A percentile compares a stretch with the other conserved stretches of the same genome.
These are phyloP conservation scores for Beris chalybata DNA, from an alignment of 2,888 invertebrate genomes.

Conservation along the genomic window DNA sequence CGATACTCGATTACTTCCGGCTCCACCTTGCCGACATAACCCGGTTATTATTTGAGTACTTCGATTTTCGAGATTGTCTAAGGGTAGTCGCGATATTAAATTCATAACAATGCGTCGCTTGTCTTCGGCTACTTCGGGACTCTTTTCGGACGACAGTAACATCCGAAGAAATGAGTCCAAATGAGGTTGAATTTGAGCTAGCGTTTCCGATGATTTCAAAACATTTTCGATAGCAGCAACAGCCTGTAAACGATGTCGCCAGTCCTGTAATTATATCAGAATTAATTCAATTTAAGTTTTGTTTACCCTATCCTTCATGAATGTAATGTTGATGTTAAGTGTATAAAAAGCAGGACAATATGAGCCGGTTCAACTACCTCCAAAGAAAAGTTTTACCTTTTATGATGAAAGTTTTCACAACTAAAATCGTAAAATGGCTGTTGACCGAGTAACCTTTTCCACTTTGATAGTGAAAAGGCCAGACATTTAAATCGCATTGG, in stretches of 20 bases:
- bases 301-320: neutral
- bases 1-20: slow-evolving; percentile 55
- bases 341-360: too few species aligned
- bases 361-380: too few species aligned
- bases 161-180: slow-evolving; percentile 66
- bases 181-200: slow-evolving; percentile 62
- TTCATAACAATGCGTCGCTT: slow-evolving; percentile 53
- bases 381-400: neutral
- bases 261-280: slow-evolving; percentile 47
- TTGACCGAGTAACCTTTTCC: slow-evolving; percentile 41
- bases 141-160: slow-evolving; percentile 66
- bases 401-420: slow-evolving; percentile 32
- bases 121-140: slow-evolving; percentile 54
- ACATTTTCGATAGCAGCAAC: slow-evolving; percentile 50
- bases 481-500: too few species aligned
- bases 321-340: too few species aligned
- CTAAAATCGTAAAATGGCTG: slow-evolving; percentile 35
- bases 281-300: neutral
- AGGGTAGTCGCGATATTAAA: slow-evolving; percentile 53
- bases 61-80: slow-evolving; percentile 55
- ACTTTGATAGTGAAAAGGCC: too few species aligned
- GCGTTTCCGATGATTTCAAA: slow-evolving; percentile 59
- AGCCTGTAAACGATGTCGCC: slow-evolving; percentile 53
- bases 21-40: slow-evolving; percentile 54
- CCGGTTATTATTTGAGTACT: slow-evolving; percentile 54